phyloP scores from a whole-genome alignment of 2,797 vertebrate genomes.

The Onychomys torridus region DNA sequence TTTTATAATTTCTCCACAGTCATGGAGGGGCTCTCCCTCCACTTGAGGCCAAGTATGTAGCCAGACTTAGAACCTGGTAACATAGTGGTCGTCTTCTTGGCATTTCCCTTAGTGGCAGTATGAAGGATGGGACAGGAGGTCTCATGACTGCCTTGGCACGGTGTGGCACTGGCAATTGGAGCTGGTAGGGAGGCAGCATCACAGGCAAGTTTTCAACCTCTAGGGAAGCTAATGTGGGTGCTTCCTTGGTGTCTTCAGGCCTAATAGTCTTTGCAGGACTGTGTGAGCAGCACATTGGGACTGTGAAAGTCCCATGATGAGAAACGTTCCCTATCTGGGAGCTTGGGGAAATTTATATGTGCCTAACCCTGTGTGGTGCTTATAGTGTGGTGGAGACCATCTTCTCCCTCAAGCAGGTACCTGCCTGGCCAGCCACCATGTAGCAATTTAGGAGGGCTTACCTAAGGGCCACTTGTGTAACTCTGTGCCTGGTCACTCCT shows the following conservation, averaged over 20 bases:
- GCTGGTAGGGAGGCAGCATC: background rate
- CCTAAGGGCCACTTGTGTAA: background rate
- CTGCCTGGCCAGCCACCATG: background rate
- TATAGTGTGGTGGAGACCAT: background rate
- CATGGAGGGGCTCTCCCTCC: background rate
- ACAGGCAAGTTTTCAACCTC: background rate
- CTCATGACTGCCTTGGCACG: background rate
- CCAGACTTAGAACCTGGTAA: background rate
- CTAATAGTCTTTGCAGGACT: background rate
- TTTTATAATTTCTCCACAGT: background rate
- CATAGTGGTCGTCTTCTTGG: background rate
- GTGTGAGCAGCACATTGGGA: background rate
- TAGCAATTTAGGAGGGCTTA: background rate
- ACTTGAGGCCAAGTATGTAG: background rate
- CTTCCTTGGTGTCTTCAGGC: background rate
- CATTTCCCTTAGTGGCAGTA: background rate
- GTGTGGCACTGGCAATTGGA: too few relatives aligned
- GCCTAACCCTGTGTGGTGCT: background rate
- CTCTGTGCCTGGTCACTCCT: background rate
- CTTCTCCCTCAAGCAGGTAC: background rate
- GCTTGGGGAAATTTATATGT: background rate
- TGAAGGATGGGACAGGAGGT: background rate
- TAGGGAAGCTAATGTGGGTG: background rate
- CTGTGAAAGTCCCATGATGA: background rate
- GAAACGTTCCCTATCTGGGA: background rate